Evolutionary conservation across 2,113 vertebrate species (phyloP), one percentile per base, ranked within the genome.

Genomic region (Pardalotus punctatus): DNA sequence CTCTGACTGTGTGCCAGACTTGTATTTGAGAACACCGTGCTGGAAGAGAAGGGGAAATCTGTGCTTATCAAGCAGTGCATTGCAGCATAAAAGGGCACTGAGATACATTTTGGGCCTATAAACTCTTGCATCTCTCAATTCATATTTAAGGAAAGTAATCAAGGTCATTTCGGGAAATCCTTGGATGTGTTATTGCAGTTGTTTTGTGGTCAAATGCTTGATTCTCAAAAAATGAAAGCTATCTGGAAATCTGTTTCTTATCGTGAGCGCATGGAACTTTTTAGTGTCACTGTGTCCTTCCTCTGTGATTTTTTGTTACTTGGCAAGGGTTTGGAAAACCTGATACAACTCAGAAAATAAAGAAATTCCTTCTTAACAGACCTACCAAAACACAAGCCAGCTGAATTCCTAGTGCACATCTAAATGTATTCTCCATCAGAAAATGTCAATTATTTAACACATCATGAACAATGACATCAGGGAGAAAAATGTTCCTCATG

Each of bases 361-460:
- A 74, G 29, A 42, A 81, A 24, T 43, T 91, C 27, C 45, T 90
- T 6, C 58, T 95, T 66, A 80, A 25, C 12, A 61, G 74, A 40
- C 10, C 10, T 74, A 56, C 19, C 22, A 65, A 88, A 77, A 61
- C 60, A 69, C 14, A 73, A 67, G 74, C 9, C 61, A 81, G 61
- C 10, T 90, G 38, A 84, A 78, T 81, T 62, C 42, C 47, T 78
- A 51, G 17, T 36, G 9, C 48, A 64, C 47, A 51, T 31, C 18
- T 61, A 86, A 88, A 90, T 33, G 27, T 70, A 80, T 81, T 91
- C 50, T 87, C 43, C 24, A 31, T 74, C 45, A 47, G 69, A 88
- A 91, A 96, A 86, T 33, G 88, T 60, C 51, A 88, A 67, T 88
- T 90, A 78, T 87, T 82, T 78, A 60, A 56, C 87, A 72, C 45